Percentiles rank a stretch among this genome's conserved stretches.
phyloP scores from a whole-genome alignment of 2,888 invertebrate genomes.

The Oscheius sp. region DNA sequence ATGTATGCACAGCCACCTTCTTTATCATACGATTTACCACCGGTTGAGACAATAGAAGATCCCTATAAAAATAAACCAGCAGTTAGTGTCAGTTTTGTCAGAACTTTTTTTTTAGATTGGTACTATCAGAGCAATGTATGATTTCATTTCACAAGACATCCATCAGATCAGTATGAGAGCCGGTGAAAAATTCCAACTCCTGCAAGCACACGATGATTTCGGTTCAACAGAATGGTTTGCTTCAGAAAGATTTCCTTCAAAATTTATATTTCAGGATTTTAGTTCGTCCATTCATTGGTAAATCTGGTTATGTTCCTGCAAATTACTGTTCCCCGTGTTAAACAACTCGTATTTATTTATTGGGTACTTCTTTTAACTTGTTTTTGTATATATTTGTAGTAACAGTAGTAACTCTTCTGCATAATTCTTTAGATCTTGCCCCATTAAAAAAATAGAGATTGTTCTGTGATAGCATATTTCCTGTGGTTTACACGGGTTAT shows the following conservation, averaged over 20 bases:
- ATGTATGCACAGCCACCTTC: slow-evolving; percentile 21
- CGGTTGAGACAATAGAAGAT: neutral
- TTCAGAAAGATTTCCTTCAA: too few species aligned
- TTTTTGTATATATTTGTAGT: neutral
- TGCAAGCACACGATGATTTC: slow-evolving; percentile 53
- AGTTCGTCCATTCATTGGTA: slow-evolving; percentile 38
- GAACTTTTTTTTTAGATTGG: slow-evolving; percentile 39
- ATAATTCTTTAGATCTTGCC: neutral
- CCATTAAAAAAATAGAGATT: neutral
- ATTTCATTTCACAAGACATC: slow-evolving; percentile 55
- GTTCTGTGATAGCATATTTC: slow-evolving; percentile 5
- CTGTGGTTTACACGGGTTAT: too few species aligned
- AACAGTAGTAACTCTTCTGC: neutral
- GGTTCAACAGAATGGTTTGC: slow-evolving; percentile 64
- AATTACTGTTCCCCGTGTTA: slow-evolving; percentile 46
- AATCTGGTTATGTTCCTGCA: slow-evolving; percentile 59
- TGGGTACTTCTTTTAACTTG: neutral
- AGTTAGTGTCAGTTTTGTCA: neutral
- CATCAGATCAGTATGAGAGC: slow-evolving; percentile 56
- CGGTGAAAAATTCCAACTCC: slow-evolving; percentile 40
- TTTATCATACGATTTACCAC: slow-evolving; percentile 16
- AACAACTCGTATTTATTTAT: too few species aligned
- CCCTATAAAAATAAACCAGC: slow-evolving; percentile 11
- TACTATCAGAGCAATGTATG: slow-evolving; percentile 46
- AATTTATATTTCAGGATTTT: too few species aligned